These are phyloP conservation scores for Thereva nobilitata DNA, from an alignment of 2,888 invertebrate genomes.

Conservation along the genomic window DNA sequence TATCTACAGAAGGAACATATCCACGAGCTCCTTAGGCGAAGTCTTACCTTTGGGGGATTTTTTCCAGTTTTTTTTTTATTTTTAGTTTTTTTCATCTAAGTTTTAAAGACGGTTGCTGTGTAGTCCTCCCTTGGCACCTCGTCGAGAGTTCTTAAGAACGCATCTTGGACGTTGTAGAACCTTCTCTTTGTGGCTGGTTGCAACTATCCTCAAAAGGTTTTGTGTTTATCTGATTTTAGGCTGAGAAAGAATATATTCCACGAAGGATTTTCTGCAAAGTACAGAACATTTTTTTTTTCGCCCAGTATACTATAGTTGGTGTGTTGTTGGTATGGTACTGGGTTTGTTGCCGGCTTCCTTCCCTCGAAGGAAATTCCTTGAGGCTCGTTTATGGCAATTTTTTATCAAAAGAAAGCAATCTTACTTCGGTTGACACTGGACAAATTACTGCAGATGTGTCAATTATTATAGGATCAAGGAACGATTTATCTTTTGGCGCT, in stretches of 20 bases:
- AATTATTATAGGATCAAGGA: slow-evolving; percentile 17
- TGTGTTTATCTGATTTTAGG: too few relatives aligned
- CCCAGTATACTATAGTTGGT: too few relatives aligned
- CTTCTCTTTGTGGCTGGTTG: too few relatives aligned
- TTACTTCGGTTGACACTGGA: slow-evolving; percentile 16
- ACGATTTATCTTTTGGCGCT: slow-evolving; percentile 4
- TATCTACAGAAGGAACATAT: slow-evolving; percentile 27
- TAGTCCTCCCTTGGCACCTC: too few relatives aligned
- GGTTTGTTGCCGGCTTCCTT: not conserved
- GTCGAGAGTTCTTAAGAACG: too few relatives aligned
- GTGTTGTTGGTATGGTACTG: not conserved
- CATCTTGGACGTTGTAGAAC: too few relatives aligned
- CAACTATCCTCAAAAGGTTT: too few relatives aligned
- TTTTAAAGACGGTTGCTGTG: too few relatives aligned
- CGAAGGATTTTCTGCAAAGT: too few relatives aligned
- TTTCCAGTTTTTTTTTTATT: slow-evolving; percentile 6
- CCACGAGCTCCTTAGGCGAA: slow-evolving; percentile 17
- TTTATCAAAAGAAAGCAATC: slow-evolving; percentile 12
- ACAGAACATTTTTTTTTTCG: too few relatives aligned
- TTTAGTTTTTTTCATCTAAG: not conserved
- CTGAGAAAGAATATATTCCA: too few relatives aligned
- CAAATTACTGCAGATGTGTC: slow-evolving; percentile 27
- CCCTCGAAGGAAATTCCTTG: slow-evolving; percentile 5
- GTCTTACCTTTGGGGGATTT: not conserved
- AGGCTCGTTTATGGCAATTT: not conserved